A percentile compares a stretch with the other conserved stretches of the same genome.
These are phyloP conservation scores for Pyrrhosoma nymphula DNA, from an alignment of 2,888 invertebrate genomes.

Conservation along the genomic window DNA sequence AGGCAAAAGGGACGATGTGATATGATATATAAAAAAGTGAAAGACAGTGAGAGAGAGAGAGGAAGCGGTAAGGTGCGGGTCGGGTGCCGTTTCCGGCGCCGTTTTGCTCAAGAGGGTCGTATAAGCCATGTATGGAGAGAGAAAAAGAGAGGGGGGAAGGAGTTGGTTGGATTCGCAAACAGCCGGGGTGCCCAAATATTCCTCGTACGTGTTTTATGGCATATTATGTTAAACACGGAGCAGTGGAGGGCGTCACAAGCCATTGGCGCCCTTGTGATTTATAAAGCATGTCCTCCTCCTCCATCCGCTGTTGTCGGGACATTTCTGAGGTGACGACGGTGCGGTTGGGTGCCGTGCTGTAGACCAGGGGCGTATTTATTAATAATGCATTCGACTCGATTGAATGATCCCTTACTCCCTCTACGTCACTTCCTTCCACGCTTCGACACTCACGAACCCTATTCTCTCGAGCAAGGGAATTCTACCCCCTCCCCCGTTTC, in stretches of 20 bases:
- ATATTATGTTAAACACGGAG: slow-evolving; percentile 10
- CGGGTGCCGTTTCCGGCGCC: background rate
- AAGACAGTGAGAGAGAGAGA: too few species aligned
- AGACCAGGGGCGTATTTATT: background rate
- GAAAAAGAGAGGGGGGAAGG: background rate
- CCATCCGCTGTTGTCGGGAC: too few species aligned
- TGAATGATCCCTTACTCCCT: background rate
- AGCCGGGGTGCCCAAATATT: slow-evolving; percentile 29
- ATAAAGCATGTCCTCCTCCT: background rate
- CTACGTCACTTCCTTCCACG: background rate
- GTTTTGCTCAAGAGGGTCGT: slow-evolving; percentile 46
- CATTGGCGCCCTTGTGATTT: slow-evolving; percentile 42
- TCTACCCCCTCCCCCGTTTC: background rate
- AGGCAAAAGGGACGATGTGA: background rate
- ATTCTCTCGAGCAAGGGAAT: background rate
- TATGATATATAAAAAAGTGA: slow-evolving; percentile 21
- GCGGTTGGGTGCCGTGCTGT: too few species aligned
- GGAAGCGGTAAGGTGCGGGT: background rate
- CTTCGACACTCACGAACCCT: background rate
- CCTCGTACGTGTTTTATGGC: slow-evolving; percentile 23
- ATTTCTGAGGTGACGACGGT: too few species aligned
- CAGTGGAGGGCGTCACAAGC: background rate
- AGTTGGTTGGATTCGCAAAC: slow-evolving; percentile 33
- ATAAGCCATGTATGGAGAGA: background rate
- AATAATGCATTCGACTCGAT: background rate